Percentiles rank a stretch among this genome's conserved stretches.
Evolutionary conservation across 2,888 invertebrate species (phyloP).

Genomic region (Calameuta filiformis): DNA sequence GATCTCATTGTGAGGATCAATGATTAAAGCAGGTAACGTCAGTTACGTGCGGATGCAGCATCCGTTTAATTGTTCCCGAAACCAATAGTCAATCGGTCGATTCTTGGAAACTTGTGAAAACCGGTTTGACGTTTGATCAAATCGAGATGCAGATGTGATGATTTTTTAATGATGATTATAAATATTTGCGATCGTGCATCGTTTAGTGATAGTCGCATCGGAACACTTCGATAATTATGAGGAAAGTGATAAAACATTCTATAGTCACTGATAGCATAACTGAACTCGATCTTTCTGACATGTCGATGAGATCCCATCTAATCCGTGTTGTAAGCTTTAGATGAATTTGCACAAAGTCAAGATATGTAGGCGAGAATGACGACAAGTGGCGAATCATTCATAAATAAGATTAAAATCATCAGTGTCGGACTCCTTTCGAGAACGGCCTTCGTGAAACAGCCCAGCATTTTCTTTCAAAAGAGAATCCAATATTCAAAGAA

Average conservation of each 20-base stretch:
- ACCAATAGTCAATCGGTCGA: conserved; percentile 24
- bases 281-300: not conserved
- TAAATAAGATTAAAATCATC: not conserved
- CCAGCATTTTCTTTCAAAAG: not conserved
- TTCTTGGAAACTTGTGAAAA: not conserved
- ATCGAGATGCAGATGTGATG: not conserved
- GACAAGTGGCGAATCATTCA: not conserved
- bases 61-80: conserved; percentile 21
- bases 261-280: not conserved
- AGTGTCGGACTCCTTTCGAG: not conserved
- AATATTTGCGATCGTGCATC: not conserved
- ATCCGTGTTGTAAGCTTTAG: not conserved
- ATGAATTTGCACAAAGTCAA: not conserved
- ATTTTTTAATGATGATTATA: not conserved
- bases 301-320: not conserved
- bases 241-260: not conserved
- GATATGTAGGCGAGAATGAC: not conserved
- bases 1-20: conserved; percentile 26
- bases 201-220: not conserved
- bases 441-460: not conserved
- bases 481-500: not conserved
- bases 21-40: conserved; percentile 21
- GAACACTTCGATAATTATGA: not conserved
- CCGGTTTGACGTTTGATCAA: not conserved
- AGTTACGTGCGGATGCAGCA: not conserved